phyloP scores from a whole-genome alignment of 2,113 vertebrate genomes.

The Poeciliopsis retropinna region DNA sequence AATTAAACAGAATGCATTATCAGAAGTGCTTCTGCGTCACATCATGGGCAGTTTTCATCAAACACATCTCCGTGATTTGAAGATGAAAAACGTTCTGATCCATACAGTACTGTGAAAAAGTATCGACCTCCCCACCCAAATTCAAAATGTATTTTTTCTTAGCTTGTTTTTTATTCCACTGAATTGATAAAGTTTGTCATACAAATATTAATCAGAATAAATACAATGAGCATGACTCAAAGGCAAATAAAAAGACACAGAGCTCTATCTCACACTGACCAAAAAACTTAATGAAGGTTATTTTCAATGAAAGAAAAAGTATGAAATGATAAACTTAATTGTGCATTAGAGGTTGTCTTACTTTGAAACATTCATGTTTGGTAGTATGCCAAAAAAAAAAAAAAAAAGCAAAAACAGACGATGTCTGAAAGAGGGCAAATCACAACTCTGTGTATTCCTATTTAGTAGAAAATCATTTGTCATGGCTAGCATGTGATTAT shows the following conservation, averaged over 20 bases:
- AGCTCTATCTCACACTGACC: too few relatives aligned
- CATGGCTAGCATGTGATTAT: not conserved
- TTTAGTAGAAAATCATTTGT: conserved; percentile 6
- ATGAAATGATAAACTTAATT: not conserved
- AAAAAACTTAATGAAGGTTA: too few relatives aligned
- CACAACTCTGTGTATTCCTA: not conserved
- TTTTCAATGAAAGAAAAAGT: not conserved
- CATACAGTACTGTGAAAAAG: not conserved
- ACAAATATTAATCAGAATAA: not conserved
- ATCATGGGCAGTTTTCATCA: conserved; percentile 27
- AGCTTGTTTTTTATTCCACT: not conserved
- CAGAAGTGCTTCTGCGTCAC: conserved; percentile 4
- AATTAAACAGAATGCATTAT: conserved; percentile 44
- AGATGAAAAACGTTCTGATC: not conserved
- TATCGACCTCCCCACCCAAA: not conserved
- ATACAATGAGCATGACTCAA: not conserved
- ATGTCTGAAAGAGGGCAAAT: too few relatives aligned
- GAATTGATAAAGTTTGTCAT: too few relatives aligned
- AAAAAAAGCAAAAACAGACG: not conserved
- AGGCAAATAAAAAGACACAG: too few relatives aligned
- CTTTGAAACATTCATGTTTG: too few relatives aligned
- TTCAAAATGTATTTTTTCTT: too few relatives aligned
- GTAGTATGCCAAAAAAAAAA: too few relatives aligned
- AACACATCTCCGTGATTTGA: conserved; percentile 11
- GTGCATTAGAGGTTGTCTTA: too few relatives aligned